Base-by-base conservation (phyloP, 92 coral and sea anemone genomes). In the Desmophyllum pertusum region DNA sequence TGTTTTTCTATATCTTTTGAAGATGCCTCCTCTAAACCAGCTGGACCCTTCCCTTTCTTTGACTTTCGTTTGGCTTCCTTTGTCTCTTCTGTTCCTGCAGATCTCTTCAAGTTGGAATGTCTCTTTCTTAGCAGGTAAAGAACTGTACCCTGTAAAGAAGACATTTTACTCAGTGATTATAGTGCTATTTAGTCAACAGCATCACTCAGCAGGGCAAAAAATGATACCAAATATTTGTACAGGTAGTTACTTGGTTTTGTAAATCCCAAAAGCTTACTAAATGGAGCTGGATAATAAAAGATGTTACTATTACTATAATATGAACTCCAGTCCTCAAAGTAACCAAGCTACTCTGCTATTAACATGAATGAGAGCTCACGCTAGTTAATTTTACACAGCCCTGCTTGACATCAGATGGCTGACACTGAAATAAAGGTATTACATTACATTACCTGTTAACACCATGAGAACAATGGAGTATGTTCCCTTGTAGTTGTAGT, bases 401-500 rank as follows among this genome's bases (percentile, higher is more conserved):
- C n/a, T n/a, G n/a, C n/a, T n/a, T n/a, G n/a, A n/a, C n/a, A n/a
- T n/a, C n/a, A n/a, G n/a, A n/a, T n/a, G n/a, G n/a, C n/a, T n/a
- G n/a, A n/a, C n/a, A n/a, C n/a, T n/a, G n/a, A n/a, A n/a, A n/a
- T n/a, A n/a, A n/a, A n/a, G n/a, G n/a, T n/a, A n/a, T n/a, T n/a
- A n/a, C n/a, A n/a, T n/a, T n/a, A n/a, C n/a, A n/a, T n/a, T 57
- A 57, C 81, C 87, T 39, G 87, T 81, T 31, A 84, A 66, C 38
- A 84, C 87, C 87, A 84, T 84, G 40, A 84, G 66, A 30, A 84
- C 82, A 51, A 84, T 76, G 59, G 87, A 84, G 73, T 84, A 37
- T 27, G 74, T 84, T 76, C 82, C 87, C 57, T 84, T 74, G 59
- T 84, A 75, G 64, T 73, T 83, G 70, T 83, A 83, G 71, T 70